Conservation (phyloP, 2,113 vertebrate species). For the Amazona vittata region DNA sequence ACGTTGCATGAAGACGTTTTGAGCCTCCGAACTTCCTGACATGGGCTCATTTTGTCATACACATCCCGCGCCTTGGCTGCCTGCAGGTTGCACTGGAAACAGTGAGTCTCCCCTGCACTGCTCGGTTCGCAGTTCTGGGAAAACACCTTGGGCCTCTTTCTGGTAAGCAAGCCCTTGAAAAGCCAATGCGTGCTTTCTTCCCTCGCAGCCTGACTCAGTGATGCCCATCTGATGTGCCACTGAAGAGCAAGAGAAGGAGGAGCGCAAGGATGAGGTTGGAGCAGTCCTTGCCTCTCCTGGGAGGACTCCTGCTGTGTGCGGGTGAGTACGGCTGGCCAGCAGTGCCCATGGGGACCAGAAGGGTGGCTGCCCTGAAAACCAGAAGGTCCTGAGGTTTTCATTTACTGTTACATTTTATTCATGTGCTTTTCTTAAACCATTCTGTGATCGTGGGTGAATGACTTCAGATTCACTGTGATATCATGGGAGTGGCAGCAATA, state of each 20-base stretch:
- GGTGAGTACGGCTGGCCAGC: conserved; percentile 21
- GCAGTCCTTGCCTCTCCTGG: neutral
- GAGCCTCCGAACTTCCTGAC: conserved; percentile 54
- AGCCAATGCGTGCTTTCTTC: neutral
- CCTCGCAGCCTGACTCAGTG: neutral
- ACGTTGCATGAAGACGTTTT: neutral
- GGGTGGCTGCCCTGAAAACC: neutral
- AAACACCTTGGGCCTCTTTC: neutral
- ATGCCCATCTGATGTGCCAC: neutral
- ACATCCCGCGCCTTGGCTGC: neutral
- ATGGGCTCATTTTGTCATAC: neutral
- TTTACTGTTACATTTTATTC: neutral
- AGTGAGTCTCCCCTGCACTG: neutral
- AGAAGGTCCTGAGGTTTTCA: rapidly evolving
- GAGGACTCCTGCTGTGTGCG: neutral
- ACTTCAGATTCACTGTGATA: neutral
- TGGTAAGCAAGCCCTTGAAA: neutral
- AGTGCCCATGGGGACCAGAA: neutral
- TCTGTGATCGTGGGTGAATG: neutral
- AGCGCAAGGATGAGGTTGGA: neutral
- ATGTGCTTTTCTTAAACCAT: rapidly evolving
- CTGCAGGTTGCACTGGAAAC: neutral
- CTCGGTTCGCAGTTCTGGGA: neutral
- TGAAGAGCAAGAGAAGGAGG: neutral
- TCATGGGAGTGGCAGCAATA: neutral